phyloP scores from a whole-genome alignment of 2,888 invertebrate species.

The Cosmia trapezina region DNA sequence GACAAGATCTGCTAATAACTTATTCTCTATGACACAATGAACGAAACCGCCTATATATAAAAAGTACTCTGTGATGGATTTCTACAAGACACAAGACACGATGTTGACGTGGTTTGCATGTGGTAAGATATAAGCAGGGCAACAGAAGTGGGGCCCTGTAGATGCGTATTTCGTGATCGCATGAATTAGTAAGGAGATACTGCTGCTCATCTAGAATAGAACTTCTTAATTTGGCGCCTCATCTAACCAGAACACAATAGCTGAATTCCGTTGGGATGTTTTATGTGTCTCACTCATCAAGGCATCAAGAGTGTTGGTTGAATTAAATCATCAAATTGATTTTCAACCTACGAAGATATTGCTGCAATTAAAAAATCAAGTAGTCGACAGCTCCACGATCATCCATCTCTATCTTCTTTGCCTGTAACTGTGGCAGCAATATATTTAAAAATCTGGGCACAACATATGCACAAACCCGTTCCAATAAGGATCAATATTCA shows the following conservation, averaged over 20 bases:
- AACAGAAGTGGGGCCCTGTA: no score
- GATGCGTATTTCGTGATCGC: neutral
- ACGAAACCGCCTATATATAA: no score
- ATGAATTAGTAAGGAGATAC: neutral
- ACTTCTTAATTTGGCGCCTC: neutral
- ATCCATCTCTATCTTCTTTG: neutral
- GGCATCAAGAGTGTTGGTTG: neutral
- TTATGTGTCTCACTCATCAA: neutral
- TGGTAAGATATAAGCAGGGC: no score
- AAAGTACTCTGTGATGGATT: no score
- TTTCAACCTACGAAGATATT: neutral
- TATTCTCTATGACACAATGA: no score
- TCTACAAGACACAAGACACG: no score
- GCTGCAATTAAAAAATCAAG: neutral
- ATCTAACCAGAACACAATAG: neutral
- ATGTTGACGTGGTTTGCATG: no score
- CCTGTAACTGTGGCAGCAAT: neutral
- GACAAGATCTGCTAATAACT: no score
- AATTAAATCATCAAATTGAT: neutral
- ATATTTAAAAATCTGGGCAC: neutral
- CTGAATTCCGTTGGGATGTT: neutral
- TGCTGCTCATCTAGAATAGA: neutral
- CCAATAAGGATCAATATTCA: slow-evolving; percentile 17
- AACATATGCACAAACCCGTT: neutral
- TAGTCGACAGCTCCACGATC: no score